Evolutionary conservation across 2,113 vertebrate genomes (phyloP).

Genomic region (Helogale parvula): DNA sequence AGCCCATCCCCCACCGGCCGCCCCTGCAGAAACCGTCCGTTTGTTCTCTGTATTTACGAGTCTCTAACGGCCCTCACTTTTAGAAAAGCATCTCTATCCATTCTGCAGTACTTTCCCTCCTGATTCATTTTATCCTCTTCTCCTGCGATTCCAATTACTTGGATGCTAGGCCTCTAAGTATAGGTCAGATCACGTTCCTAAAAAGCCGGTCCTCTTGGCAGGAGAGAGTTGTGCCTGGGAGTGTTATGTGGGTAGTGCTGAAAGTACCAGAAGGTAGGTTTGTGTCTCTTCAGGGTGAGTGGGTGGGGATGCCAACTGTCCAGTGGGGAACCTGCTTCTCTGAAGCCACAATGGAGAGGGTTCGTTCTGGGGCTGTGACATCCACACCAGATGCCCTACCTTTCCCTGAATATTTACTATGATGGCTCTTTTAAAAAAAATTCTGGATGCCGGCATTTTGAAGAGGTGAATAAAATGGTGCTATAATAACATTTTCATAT

Average conservation of each 20-base stretch:
- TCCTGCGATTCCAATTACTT: neutral
- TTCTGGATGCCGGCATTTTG: neutral
- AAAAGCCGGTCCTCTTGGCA: neutral
- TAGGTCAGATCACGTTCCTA: neutral
- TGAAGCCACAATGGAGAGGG: neutral
- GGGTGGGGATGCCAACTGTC: neutral
- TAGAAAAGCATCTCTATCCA: neutral
- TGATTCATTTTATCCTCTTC: neutral
- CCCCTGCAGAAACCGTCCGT: too few relatives aligned
- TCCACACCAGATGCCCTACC: neutral
- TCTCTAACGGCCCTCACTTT: neutral
- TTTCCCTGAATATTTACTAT: neutral
- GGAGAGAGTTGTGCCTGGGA: neutral
- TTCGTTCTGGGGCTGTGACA: neutral
- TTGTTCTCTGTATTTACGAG: too few relatives aligned
- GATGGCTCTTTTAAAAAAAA: neutral
- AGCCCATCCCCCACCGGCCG: too few relatives aligned
- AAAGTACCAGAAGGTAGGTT: neutral
- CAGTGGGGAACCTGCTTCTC: neutral
- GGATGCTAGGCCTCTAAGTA: neutral
- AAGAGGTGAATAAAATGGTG: neutral
- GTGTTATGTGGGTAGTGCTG: neutral
- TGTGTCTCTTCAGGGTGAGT: neutral
- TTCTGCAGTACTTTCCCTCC: neutral
- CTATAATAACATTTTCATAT: neutral